Percentiles rank a stretch among this genome's conserved stretches.
Conservation (phyloP, 2,888 invertebrate genomes). For the Cantharis nigra region DNA sequence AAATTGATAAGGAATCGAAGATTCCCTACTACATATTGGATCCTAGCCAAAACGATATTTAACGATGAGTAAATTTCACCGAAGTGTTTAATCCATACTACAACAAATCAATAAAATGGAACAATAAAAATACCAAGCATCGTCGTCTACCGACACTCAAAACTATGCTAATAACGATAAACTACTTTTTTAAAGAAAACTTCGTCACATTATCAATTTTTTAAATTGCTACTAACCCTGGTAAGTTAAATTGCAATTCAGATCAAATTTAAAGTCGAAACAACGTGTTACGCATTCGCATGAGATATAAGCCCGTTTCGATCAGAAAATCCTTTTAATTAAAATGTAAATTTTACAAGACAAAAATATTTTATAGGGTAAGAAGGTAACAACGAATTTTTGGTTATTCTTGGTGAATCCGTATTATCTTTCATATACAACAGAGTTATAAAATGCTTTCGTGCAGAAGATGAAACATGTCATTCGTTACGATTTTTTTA, state of each 20-base stretch:
- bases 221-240: background rate
- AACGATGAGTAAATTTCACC: background rate
- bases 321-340: background rate
- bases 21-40: background rate
- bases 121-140: background rate
- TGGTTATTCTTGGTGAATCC: background rate
- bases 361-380: background rate
- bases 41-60: slow-evolving; percentile 2
- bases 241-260: background rate
- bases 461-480: too few species aligned
- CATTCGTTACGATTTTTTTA: too few species aligned
- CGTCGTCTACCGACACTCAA: background rate
- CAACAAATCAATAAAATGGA: background rate
- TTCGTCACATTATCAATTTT: background rate
- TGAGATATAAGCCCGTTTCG: background rate
- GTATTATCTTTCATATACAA: background rate
- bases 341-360: background rate
- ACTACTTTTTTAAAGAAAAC: background rate
- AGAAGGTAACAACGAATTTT: background rate
- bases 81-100: background rate
- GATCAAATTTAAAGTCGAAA: too few species aligned
- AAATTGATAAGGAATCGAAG: background rate
- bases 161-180: background rate
- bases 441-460: background rate
- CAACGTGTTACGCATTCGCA: background rate